Percentiles rank a stretch among this genome's conserved stretches.
phyloP scores from a whole-genome alignment of 30 jellyfish, hydroid and myxozoan genomes.

The Nemopilema nomurai region DNA sequence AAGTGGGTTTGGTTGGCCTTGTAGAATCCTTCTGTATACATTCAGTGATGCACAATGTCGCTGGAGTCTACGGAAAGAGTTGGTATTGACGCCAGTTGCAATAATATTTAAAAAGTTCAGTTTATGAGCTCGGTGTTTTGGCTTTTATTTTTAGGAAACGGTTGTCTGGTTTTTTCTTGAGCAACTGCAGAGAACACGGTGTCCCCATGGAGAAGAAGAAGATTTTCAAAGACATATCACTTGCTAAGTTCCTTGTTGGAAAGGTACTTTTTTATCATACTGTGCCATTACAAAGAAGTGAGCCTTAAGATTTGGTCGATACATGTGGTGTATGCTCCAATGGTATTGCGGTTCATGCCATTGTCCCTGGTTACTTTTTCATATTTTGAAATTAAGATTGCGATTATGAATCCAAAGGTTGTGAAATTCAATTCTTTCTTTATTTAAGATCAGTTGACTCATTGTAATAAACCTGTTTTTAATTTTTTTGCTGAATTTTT shows the following conservation, averaged over 20 bases:
- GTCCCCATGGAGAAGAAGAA: conserved; percentile 58
- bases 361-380: neutral
- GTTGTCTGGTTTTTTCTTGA: conserved; percentile 38
- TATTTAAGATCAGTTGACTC: too few relatives aligned
- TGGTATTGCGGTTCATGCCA: too few relatives aligned
- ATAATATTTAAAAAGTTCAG: too few relatives aligned
- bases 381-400: neutral
- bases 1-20: too few relatives aligned
- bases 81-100: too few relatives aligned
- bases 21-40: too few relatives aligned
- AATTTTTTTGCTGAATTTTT: neutral
- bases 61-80: too few relatives aligned
- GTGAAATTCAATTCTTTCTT: too few relatives aligned
- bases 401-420: too few relatives aligned
- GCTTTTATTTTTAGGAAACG: conserved; percentile 29
- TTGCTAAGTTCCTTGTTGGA: conserved; percentile 64
- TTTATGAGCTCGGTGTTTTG: too few relatives aligned
- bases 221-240: conserved; percentile 46
- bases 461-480: neutral
- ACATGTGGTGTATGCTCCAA: neutral
- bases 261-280: too few relatives aligned
- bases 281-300: neutral
- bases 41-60: too few relatives aligned
- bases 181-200: conserved; percentile 44
- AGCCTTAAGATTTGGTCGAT: neutral